Evolutionary conservation across 2,888 invertebrate genomes (phyloP), one percentile per base, ranked within the genome.

Genomic region (Carterocephalus palaemon): DNA sequence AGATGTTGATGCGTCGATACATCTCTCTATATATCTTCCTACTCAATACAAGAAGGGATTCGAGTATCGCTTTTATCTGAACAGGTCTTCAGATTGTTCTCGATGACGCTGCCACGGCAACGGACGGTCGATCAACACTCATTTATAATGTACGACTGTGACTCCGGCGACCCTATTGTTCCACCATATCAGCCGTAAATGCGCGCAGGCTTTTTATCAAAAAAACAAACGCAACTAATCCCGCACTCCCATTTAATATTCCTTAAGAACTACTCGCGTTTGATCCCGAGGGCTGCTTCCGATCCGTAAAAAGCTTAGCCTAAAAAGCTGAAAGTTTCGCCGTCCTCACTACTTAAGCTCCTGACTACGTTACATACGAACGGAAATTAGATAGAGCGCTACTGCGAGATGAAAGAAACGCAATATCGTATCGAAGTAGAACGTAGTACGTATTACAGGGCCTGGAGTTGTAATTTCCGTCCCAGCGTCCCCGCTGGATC

Each of bases 101-200:
- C n/a, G 9, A 8, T 39, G 38, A 42, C 24, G 29, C 41, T 37
- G 31, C 31, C 34, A 33, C 38, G 46, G 36, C 31, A 42, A 15
- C 49, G 49, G 45, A 47, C 34, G 2, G 5, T 7, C 8, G 17
- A 12, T 13, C 13, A 33, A 7, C 10, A 24, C 2, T 19, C 28
- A 22, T 42, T 42, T 34, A 34, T 34, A 34, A 26, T 42, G 34
- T 34, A 42, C 13, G 20, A 42, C 34, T 42, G 42, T 12, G 32
- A 41, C 10, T 41, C 12, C 17, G n/a, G 15, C 28, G 2, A 6
- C 8, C 19, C 34, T 13, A 19, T 34, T 42, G 33, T 31, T 34
- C 8, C 12, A 29, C 28, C 8, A 16, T 37, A 26, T 26, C 8
- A 26, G 37, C 26, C 20, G 2, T 12, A 19, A n/a, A 38, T 28